phyloP scores from a whole-genome alignment of 2,888 invertebrate species.

The Allacma fusca region DNA sequence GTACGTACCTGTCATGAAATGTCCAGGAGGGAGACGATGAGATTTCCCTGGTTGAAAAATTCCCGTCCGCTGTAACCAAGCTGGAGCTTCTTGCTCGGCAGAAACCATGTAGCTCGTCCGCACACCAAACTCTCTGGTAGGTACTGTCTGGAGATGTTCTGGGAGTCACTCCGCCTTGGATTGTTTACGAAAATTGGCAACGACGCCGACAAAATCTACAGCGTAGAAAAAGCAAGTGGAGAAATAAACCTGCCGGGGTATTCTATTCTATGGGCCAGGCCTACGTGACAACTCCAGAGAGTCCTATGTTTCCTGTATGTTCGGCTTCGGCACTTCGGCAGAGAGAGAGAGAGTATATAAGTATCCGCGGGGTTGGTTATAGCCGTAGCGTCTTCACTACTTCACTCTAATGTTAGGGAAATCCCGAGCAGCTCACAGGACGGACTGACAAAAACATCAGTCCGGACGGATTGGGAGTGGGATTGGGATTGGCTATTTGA shows the following conservation, averaged over 20 bases:
- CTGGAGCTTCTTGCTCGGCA: neutral
- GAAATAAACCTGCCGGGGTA: slow-evolving; percentile 14
- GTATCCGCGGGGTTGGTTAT: too few species aligned
- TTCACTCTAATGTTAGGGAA: too few species aligned
- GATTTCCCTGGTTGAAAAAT: slow-evolving; percentile 15
- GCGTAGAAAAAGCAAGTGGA: slow-evolving; percentile 20
- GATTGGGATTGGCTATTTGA: too few species aligned
- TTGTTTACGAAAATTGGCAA: slow-evolving; percentile 18
- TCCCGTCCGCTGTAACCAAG: neutral
- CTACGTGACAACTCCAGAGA: slow-evolving; percentile 10
- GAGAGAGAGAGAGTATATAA: neutral
- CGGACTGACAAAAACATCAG: too few species aligned
- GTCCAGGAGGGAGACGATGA: slow-evolving; percentile 4
- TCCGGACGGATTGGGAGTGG: too few species aligned
- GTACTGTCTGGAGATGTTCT: neutral
- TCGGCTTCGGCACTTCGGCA: neutral
- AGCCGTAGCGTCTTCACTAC: too few species aligned
- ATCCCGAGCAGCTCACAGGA: too few species aligned
- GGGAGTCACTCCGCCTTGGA: neutral
- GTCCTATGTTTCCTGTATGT: neutral
- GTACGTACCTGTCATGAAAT: slow-evolving; percentile 31
- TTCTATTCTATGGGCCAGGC: neutral
- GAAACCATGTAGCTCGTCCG: slow-evolving; percentile 14
- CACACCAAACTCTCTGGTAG: slow-evolving; percentile 1
- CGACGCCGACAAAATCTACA: slow-evolving; percentile 10